These are phyloP conservation scores for Scaptomyza montana DNA, from an alignment of 1,140 invertebrate species.

Conservation along the genomic window DNA sequence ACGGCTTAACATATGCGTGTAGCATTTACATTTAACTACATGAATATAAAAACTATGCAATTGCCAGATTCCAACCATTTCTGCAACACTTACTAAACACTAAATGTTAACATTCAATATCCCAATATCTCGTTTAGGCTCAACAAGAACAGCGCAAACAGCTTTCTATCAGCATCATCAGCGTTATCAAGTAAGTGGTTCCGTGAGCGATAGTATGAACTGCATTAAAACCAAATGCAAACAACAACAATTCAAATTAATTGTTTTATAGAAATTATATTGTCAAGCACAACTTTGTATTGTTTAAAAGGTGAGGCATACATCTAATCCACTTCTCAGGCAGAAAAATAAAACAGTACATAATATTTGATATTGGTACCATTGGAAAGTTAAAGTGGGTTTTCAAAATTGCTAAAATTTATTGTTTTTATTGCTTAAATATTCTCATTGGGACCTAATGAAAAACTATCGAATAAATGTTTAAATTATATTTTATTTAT, in stretches of 20 bases:
- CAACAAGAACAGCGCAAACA: conserved; percentile 42
- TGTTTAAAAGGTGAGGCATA: background rate
- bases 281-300: conserved; percentile 67
- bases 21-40: conserved; percentile 68
- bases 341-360: conserved; percentile 1
- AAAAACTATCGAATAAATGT: background rate
- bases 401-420: background rate
- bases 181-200: conserved; percentile 31
- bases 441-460: background rate
- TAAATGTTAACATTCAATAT: conserved; percentile 76
- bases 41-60: conserved; percentile 66
- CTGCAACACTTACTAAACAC: conserved; percentile 44
- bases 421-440: background rate
- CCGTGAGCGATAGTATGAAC: conserved; percentile 28
- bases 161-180: conserved; percentile 19
- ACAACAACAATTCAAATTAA: conserved; percentile 3
- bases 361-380: conserved; percentile 1
- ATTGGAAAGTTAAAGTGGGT: background rate
- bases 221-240: conserved; percentile 2
- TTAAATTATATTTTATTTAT: conserved; percentile 4
- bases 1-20: conserved; percentile 52
- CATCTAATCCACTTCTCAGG: background rate
- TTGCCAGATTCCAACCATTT: conserved; percentile 61
- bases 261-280: conserved; percentile 64
- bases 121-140: conserved; percentile 52